A percentile compares a stretch with the other conserved stretches of the same genome.
Evolutionary conservation across 2,113 vertebrate species (phyloP).

Genomic region (Protobothrops flavoviridis): DNA sequence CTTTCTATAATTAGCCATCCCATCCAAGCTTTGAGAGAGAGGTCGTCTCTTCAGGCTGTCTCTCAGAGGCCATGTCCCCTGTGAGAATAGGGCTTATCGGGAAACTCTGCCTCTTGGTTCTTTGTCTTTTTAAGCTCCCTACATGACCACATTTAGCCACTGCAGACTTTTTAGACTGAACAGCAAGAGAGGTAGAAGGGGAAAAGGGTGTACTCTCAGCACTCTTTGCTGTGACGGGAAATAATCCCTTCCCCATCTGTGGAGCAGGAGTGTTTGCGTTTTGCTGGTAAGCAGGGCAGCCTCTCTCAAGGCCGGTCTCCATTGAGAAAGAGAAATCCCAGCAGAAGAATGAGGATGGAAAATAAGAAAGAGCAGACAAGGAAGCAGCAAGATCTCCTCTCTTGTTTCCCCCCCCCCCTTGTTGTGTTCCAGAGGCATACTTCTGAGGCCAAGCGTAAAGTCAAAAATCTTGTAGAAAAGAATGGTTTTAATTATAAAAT

Average conservation of each 20-base stretch:
- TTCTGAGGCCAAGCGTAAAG: not conserved
- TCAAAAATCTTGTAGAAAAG: not conserved
- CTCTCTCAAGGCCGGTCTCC: not conserved
- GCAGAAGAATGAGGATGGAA: not conserved
- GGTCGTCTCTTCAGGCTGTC: not conserved
- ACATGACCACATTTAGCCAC: not conserved
- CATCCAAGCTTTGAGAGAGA: not conserved
- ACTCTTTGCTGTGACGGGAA: not conserved
- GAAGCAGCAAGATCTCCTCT: not conserved
- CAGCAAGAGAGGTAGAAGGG: not conserved
- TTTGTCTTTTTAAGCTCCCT: not conserved
- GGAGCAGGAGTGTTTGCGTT: not conserved
- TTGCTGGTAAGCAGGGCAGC: not conserved
- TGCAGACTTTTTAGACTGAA: not conserved
- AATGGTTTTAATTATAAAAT: not conserved
- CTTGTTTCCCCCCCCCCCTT: not conserved
- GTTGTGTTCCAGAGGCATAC: not conserved
- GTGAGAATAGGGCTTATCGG: not conserved
- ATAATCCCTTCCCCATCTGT: not conserved
- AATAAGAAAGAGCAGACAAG: not conserved
- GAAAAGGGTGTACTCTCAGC: not conserved
- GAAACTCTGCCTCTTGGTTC: not conserved
- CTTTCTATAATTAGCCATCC: not conserved
- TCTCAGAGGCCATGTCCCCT: not conserved
- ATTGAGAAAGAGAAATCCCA: not conserved